Percentiles rank a stretch among this genome's conserved stretches.
phyloP scores from a whole-genome alignment of 2,888 invertebrate genomes.

The Athripsodes cinereus region DNA sequence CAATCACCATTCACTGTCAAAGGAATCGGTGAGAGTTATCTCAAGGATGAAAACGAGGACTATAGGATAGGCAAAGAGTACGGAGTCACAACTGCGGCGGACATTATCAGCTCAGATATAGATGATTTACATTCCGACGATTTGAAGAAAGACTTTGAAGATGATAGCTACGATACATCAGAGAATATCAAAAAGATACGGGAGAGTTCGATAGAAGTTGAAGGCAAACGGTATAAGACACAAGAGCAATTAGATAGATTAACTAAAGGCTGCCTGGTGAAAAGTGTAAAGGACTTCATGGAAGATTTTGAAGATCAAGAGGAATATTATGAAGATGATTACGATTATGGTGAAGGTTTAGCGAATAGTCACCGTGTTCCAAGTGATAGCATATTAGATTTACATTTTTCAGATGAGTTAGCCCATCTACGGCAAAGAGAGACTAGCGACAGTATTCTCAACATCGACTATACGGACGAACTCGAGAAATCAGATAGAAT shows the following conservation, averaged over 20 bases:
- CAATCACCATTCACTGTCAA: slow-evolving; percentile 3
- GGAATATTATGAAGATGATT: slow-evolving; percentile 26
- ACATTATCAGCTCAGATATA: slow-evolving; percentile 14
- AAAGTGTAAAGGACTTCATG: slow-evolving; percentile 19
- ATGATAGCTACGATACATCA: slow-evolving; percentile 10
- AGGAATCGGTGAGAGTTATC: slow-evolving; percentile 5
- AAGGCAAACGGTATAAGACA: slow-evolving; percentile 9
- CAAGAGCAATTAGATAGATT: slow-evolving; percentile 14
- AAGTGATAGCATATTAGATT: slow-evolving; percentile 20
- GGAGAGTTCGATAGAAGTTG: slow-evolving; percentile 9
- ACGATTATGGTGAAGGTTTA: slow-evolving; percentile 25
- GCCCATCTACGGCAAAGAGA: slow-evolving; percentile 11
- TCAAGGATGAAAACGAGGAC: slow-evolving; percentile 5
- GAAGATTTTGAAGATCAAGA: slow-evolving; percentile 18
- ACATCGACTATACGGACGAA: slow-evolving; percentile 21
- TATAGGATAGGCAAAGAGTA: slow-evolving; percentile 10
- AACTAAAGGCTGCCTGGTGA: slow-evolving; percentile 7
- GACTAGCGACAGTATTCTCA: slow-evolving; percentile 20
- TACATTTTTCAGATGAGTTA: slow-evolving; percentile 13
- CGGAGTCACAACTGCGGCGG: slow-evolving; percentile 14
- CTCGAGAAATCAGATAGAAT: slow-evolving; percentile 17
- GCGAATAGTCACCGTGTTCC: slow-evolving; percentile 15
- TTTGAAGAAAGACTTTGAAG: slow-evolving; percentile 10
- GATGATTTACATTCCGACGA: slow-evolving; percentile 13
- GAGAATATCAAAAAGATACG: slow-evolving; percentile 15